Evolutionary conservation across 1,140 invertebrate species (phyloP).

Genomic region (Vanessa atalanta): DNA sequence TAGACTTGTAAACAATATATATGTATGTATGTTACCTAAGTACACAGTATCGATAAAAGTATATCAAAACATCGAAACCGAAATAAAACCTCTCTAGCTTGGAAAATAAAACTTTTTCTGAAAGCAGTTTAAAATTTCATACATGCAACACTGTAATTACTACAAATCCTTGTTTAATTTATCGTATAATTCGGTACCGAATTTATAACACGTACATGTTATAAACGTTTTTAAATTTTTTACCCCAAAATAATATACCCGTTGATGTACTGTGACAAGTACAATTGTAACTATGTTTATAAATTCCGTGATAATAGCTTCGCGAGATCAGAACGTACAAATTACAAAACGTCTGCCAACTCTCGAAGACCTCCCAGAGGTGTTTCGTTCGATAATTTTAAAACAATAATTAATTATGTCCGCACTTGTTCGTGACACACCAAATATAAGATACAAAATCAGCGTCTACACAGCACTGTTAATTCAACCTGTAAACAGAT

Average conservation of each 20-base stretch:
- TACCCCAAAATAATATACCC: slow-evolving; percentile 10
- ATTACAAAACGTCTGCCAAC: slow-evolving; percentile 30
- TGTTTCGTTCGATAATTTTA: slow-evolving; percentile 27
- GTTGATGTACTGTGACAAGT: slow-evolving; percentile 33
- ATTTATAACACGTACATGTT: not conserved
- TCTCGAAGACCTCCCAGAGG: slow-evolving; percentile 17
- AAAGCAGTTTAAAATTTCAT: too few species aligned
- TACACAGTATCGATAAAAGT: too few species aligned
- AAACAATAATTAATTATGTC: slow-evolving; percentile 26
- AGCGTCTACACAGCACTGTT: not conserved
- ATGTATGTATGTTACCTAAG: too few species aligned
- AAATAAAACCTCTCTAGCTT: too few species aligned
- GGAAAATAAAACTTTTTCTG: too few species aligned
- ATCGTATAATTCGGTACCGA: not conserved
- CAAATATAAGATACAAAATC: slow-evolving; percentile 1
- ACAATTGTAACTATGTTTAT: slow-evolving; percentile 19
- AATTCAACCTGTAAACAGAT: too few species aligned
- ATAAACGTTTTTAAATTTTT: not conserved
- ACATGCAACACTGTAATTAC: not conserved
- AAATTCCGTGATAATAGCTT: slow-evolving; percentile 35
- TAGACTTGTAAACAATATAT: too few species aligned
- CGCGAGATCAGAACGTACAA: slow-evolving; percentile 24
- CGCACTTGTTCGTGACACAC: not conserved
- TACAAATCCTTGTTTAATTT: not conserved
- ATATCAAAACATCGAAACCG: too few species aligned